phyloP scores from a whole-genome alignment of 2,888 invertebrate species.

The Eupeodes latifasciatus region DNA sequence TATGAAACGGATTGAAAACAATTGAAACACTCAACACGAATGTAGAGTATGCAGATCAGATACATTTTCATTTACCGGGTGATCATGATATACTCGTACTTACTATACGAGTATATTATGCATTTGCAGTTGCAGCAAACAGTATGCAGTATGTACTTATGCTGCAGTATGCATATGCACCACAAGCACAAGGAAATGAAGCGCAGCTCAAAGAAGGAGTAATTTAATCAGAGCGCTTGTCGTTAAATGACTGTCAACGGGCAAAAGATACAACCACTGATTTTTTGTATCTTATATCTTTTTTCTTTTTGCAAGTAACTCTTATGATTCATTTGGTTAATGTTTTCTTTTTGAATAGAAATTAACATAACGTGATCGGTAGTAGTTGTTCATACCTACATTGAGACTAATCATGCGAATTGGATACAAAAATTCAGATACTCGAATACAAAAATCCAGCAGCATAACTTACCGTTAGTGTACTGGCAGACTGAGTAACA shows the following conservation, averaged over 20 bases:
- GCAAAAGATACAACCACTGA: conserved; percentile 64
- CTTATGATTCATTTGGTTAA: conserved; percentile 37
- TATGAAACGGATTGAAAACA: conserved; percentile 68
- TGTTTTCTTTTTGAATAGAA: conserved; percentile 46
- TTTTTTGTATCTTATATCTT: conserved; percentile 40
- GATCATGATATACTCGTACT: conserved; percentile 62
- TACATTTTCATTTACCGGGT: conserved; percentile 68
- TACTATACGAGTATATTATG: background rate
- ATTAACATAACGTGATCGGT: conserved; percentile 76
- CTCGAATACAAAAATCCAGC: conserved; percentile 38
- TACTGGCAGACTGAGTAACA: conserved; percentile 37
- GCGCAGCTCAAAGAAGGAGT: conserved; percentile 70
- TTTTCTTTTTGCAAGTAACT: conserved; percentile 18
- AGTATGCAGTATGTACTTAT: too few species aligned
- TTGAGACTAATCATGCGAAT: conserved; percentile 67
- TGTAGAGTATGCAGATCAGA: conserved; percentile 47
- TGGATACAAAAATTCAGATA: conserved; percentile 56
- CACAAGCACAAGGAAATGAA: conserved; percentile 66
- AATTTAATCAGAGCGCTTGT: conserved; percentile 75
- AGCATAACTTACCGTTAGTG: conserved; percentile 67
- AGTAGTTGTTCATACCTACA: conserved; percentile 32
- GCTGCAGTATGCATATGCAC: conserved; percentile 3
- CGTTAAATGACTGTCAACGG: conserved; percentile 76
- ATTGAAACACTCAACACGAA: conserved; percentile 56
- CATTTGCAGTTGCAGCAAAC: too few species aligned